Evolutionary conservation across 1,140 invertebrate genomes (phyloP).

Genomic region (Drosophila takahashii): DNA sequence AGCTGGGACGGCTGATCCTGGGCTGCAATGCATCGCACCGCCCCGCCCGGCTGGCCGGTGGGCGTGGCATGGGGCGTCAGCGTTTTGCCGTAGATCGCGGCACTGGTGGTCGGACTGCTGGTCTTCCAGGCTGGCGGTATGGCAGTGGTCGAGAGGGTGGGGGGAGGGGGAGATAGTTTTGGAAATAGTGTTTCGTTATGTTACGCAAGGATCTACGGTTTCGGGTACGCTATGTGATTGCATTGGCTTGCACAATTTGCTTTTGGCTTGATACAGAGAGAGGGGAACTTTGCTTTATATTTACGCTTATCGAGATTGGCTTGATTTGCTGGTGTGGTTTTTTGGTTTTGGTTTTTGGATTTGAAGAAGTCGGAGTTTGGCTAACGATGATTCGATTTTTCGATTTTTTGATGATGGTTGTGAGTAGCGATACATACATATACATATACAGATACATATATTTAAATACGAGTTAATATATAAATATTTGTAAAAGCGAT

Average conservation of each 20-base stretch:
- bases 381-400: slow-evolving; percentile 75
- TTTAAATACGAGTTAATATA: slow-evolving; percentile 82
- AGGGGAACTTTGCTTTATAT: slow-evolving; percentile 74
- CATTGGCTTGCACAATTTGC: slow-evolving; percentile 54
- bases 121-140: slow-evolving; percentile 74
- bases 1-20: slow-evolving; percentile 49
- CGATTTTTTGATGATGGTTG: slow-evolving; percentile 69
- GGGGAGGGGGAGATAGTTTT: slow-evolving; percentile 77
- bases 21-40: slow-evolving; percentile 61
- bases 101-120: slow-evolving; percentile 67
- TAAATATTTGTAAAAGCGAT: slow-evolving; percentile 84
- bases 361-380: slow-evolving; percentile 50
- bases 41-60: slow-evolving; percentile 50
- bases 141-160: slow-evolving; percentile 54
- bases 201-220: slow-evolving; percentile 70
- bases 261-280: slow-evolving; percentile 59
- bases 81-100: slow-evolving; percentile 68
- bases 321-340: slow-evolving; percentile 52
- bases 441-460: slow-evolving; percentile 82
- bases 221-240: slow-evolving; percentile 66
- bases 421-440: slow-evolving; percentile 83
- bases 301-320: slow-evolving; percentile 77
- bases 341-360: slow-evolving; percentile 17
- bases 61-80: slow-evolving; percentile 55
- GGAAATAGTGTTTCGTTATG: slow-evolving; percentile 83